Conservation (phyloP, 2,113 vertebrate genomes). For the Piprites chloris region DNA sequence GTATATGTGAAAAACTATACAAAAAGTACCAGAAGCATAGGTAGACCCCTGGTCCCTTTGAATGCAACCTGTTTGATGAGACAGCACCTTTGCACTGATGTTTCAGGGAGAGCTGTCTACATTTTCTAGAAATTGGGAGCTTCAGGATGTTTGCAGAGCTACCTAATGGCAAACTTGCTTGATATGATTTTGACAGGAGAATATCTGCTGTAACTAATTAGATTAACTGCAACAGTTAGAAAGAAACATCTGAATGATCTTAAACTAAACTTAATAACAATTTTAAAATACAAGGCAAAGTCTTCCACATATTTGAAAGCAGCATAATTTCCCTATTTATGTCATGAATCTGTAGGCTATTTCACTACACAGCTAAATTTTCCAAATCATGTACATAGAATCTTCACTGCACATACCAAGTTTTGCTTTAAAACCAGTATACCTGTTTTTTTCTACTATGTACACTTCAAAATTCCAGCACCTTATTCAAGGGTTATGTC, state of each 20-base stretch:
- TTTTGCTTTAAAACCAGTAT: background rate
- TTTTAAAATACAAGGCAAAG: background rate
- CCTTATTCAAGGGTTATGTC: background rate
- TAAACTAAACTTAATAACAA: background rate
- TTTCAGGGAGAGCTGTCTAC: background rate
- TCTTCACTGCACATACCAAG: background rate
- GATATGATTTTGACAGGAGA: background rate
- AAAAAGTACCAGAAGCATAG: background rate
- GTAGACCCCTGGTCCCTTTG: background rate
- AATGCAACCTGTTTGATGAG: background rate
- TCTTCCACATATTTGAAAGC: rapidly evolving
- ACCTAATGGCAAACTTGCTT: background rate
- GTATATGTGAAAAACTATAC: background rate
- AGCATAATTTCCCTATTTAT: background rate
- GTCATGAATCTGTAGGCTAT: background rate
- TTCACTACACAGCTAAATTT: background rate
- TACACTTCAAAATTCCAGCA: background rate
- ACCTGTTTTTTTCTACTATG: background rate
- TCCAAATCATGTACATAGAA: background rate
- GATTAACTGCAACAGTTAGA: background rate
- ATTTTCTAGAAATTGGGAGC: background rate
- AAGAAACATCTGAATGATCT: background rate
- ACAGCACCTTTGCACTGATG: background rate
- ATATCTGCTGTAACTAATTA: background rate
- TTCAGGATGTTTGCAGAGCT: background rate